Evolutionary conservation across 1,140 invertebrate genomes (phyloP), one percentile per base, ranked within the genome.

Genomic region (Drosophila paulistorum): DNA sequence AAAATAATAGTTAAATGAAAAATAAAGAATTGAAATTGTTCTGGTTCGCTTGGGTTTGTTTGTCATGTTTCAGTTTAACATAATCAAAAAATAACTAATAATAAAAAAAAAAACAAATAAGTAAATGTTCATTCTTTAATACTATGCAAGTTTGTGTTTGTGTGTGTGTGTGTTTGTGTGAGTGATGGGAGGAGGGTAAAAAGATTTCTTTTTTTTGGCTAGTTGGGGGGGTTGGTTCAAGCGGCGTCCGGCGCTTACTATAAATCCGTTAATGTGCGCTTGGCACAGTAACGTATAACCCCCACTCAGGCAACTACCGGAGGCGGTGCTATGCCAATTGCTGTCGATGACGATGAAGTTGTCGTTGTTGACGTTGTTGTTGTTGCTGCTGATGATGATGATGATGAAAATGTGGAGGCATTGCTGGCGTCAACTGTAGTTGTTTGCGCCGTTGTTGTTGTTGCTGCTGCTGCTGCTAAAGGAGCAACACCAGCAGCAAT

Each of bases 231-330:
- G 30, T 23, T 26, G 54, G 42, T 11, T 13, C 42, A 64, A 61
- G 61, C 71, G 83, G 83, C 83, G 84, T 70, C 83, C 80, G 76
- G 83, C 82, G 83, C 82, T 86, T 84, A 89, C 76, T 90, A 90
- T 71, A 91, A 82, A 62, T 89, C 79, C 78, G 89, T 90, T 81
- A 85, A 55, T 73, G 80, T 90, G 75, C 81, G 90, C 62, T 91
- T 91, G 61, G 82, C 90, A 83, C 85, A 91, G 81, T 90, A 91
- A 82, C 90, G 90, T 80, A 91, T 91, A 68, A 91, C 90, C 90
- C 90, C 90, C 85, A 91, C 90, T 91, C 90, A 91, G 90, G 90
- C 90, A 91, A 91, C 90, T 70, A 91, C 90, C 48, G 90, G 90
- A 30, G 90, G 90, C 62, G 86, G 82, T 37, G 89, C 74, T 89